These are phyloP conservation scores for Drosophila sulfurigaster DNA, from an alignment of 1,140 invertebrate species.

Conservation along the genomic window DNA sequence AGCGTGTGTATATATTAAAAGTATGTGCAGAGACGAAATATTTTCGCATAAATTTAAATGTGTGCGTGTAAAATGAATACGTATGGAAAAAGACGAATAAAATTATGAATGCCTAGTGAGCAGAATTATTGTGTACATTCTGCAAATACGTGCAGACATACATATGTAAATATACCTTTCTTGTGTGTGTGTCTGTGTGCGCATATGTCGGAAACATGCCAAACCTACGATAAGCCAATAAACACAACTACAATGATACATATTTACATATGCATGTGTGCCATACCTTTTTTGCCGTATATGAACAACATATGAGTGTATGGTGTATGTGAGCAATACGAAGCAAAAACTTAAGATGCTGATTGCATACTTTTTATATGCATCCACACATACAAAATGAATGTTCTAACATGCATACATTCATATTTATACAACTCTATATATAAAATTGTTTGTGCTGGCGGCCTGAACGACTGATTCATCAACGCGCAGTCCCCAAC, in stretches of 20 bases:
- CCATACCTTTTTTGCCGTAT: slow-evolving; percentile 22
- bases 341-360: slow-evolving; percentile 19
- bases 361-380: slow-evolving; percentile 7
- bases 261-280: slow-evolving; percentile 8
- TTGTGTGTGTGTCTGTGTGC: background rate
- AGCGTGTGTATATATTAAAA: slow-evolving; percentile 22
- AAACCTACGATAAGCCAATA: slow-evolving; percentile 19
- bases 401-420: slow-evolving; percentile 6
- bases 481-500: slow-evolving; percentile 7
- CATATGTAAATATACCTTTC: slow-evolving; percentile 12
- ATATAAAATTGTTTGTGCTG: slow-evolving; percentile 13
- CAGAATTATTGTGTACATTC: slow-evolving; percentile 13
- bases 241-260: slow-evolving; percentile 12
- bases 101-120: background rate
- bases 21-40: slow-evolving; percentile 8
- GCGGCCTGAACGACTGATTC: slow-evolving; percentile 2
- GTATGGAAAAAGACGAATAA: background rate
- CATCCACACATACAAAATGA: slow-evolving; percentile 1
- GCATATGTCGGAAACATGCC: slow-evolving; percentile 8
- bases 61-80: background rate
- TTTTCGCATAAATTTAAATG: slow-evolving; percentile 2
- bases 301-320: slow-evolving; percentile 4
- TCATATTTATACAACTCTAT: slow-evolving; percentile 8
- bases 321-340: slow-evolving; percentile 1
- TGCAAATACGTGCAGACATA: slow-evolving; percentile 12